A percentile compares a stretch with the other conserved stretches of the same genome.
Conservation (phyloP, 92 coral and sea anemone species). For the Epizoanthus stellaris region DNA sequence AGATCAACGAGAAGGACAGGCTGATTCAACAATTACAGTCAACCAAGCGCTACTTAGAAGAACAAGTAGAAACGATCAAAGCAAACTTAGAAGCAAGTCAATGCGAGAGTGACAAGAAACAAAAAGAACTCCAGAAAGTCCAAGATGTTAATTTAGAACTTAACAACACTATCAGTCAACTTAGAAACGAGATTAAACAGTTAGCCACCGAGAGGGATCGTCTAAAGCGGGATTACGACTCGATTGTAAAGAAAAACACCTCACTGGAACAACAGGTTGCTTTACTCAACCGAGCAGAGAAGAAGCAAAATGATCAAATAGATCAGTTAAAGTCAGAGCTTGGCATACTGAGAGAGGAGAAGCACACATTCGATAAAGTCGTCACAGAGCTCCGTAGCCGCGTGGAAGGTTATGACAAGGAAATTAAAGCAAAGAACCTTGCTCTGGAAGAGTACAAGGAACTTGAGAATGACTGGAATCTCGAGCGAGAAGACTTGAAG, state of each 20-base stretch:
- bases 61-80: constrained; percentile 81
- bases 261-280: constrained; percentile 82
- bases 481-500: constrained; percentile 62
- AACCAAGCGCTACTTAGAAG: constrained; percentile 74
- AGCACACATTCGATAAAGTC: constrained; percentile 62
- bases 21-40: constrained; percentile 83
- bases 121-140: constrained; percentile 73
- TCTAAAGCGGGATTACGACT: constrained; percentile 80
- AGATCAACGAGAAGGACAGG: constrained; percentile 87
- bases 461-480: constrained; percentile 57
- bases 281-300: constrained; percentile 59
- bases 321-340: constrained; percentile 78
- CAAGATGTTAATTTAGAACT: constrained; percentile 90
- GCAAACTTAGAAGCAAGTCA: constrained; percentile 64
- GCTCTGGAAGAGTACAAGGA: constrained; percentile 66
- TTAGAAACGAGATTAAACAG: constrained; percentile 61
- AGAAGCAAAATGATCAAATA: constrained; percentile 77
- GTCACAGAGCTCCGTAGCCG: constrained; percentile 71
- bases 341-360: constrained; percentile 71
- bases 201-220: constrained; percentile 72
- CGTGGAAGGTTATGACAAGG: constrained; percentile 64
- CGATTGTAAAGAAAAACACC: constrained; percentile 62
- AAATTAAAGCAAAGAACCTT: constrained; percentile 56
- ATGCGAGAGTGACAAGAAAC: constrained; percentile 70
- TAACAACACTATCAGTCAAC: constrained; percentile 63